Evolutionary conservation across 1,140 invertebrate genomes (phyloP).

Genomic region (Catajapyx aquilonaris): DNA sequence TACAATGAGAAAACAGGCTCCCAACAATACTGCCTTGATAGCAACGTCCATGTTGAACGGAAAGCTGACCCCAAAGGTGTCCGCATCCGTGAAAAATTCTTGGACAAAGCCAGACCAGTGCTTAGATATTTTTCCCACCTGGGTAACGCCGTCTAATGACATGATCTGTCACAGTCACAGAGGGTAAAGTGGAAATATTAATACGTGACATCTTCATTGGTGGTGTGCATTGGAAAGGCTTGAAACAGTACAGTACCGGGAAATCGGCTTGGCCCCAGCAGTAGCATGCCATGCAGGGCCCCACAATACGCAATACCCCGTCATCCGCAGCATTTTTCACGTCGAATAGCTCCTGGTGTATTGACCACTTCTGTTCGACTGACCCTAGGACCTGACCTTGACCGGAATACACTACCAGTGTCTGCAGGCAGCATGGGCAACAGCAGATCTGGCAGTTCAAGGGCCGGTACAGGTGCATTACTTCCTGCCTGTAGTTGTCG

Average conservation of each 20-base stretch:
- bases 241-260: neutral
- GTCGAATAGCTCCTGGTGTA: constrained; percentile 13
- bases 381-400: constrained; percentile 9
- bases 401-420: too few relatives aligned
- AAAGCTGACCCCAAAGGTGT: constrained; percentile 25
- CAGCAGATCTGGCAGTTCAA: constrained; percentile 17
- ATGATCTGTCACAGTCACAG: neutral
- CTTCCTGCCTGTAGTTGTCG: constrained; percentile 16
- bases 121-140: too few relatives aligned
- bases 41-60: constrained; percentile 23
- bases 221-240: neutral
- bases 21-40: constrained; percentile 23
- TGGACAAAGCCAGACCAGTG: constrained; percentile 21
- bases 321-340: neutral
- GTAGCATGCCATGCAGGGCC: neutral
- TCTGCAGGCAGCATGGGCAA: constrained; percentile 20
- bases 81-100: constrained; percentile 24
- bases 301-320: neutral
- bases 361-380: too few relatives aligned
- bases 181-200: constrained; percentile 1
- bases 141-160: constrained; percentile 18
- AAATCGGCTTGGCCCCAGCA: neutral
- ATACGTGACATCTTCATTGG: neutral
- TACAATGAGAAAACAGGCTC: too few relatives aligned
- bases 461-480: constrained; percentile 19